Base-by-base conservation (phyloP, 1,140 invertebrate genomes). In the Drosophila mayri region DNA sequence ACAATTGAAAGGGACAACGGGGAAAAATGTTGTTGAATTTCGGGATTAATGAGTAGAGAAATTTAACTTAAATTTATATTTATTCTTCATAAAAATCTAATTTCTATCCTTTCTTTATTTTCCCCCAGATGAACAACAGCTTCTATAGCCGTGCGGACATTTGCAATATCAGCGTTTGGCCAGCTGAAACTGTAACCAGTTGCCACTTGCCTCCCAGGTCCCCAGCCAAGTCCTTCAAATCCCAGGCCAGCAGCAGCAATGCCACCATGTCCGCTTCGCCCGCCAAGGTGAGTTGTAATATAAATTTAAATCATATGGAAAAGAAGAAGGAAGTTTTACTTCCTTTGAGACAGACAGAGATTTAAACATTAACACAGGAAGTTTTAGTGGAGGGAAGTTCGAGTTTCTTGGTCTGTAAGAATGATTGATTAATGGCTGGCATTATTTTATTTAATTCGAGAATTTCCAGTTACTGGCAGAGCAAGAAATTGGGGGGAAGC, bases 121-220 rank as follows among this genome's bases (percentile, higher is more conserved):
- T 25, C 22, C 18, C 20, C 2, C 30, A 76, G 74, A 60, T 72
- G 22, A 68, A 18, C 71, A 70, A 18, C 41, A 84, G 76, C 30
- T 83, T 76, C 49, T 91, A 86, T 25, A 90, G 79, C 50, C 90
- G 90, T 40, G 90, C 85, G 38, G 90, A 91, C 49, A 83, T 83
- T 20, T 91, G 85, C 74, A 91, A 91, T 46, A 86, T 86, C 41
- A 86, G 70, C 66, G 85, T 90, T 25, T 82, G 73, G 70, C 66
- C 79, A 43, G 63, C 49, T 43, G 75, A 90, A 65, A 44, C 54
- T 46, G 59, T 63, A 49, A 64, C 57, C 25, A 79, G 54, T 67
- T 46, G 82, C 76, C 82, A 81, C 52, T 72, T 91, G 77, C 90
- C 90, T 2, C 90, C 90, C 20, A 74, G 90, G 22, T 90, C 90